These are phyloP conservation scores for Tychaedon coryphoeus DNA, from an alignment of 2,113 vertebrate species.

Conservation along the genomic window DNA sequence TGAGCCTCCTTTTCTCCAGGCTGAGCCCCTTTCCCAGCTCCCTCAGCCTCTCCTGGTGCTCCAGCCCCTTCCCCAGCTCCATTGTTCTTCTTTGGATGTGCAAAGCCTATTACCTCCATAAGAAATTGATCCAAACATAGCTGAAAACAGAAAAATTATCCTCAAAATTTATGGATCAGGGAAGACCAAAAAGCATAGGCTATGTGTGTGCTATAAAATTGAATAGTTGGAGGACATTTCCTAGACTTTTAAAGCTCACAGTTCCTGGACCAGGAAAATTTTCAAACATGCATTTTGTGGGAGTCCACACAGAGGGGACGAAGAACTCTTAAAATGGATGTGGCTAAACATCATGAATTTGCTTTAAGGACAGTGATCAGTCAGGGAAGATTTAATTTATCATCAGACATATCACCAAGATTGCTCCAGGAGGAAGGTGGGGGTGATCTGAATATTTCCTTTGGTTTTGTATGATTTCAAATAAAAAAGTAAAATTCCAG, in stretches of 20 bases:
- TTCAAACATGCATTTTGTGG: not conserved
- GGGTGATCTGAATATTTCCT: not conserved
- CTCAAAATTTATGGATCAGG: not conserved
- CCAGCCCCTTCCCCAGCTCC: not conserved
- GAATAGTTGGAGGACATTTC: not conserved
- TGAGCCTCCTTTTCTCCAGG: not conserved
- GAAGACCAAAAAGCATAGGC: not conserved
- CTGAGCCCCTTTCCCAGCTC: not conserved
- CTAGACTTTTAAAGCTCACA: not conserved
- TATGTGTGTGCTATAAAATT: not conserved
- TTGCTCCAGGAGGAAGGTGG: not conserved
- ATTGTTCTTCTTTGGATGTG: not conserved
- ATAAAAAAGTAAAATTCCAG: not conserved
- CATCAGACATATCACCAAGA: not conserved
- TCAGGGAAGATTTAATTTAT: not conserved
- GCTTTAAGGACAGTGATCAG: fast-evolving
- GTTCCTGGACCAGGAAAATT: not conserved
- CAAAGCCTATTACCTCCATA: not conserved
- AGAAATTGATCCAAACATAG: not conserved
- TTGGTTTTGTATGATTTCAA: not conserved
- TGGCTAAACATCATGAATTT: not conserved
- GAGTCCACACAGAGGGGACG: fast-evolving
- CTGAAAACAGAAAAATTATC: not conserved
- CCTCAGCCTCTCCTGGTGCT: fast-evolving
- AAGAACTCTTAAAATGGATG: not conserved